Evolutionary conservation across 2,113 vertebrate species (phyloP).

Genomic region (Serilophus lunatus): DNA sequence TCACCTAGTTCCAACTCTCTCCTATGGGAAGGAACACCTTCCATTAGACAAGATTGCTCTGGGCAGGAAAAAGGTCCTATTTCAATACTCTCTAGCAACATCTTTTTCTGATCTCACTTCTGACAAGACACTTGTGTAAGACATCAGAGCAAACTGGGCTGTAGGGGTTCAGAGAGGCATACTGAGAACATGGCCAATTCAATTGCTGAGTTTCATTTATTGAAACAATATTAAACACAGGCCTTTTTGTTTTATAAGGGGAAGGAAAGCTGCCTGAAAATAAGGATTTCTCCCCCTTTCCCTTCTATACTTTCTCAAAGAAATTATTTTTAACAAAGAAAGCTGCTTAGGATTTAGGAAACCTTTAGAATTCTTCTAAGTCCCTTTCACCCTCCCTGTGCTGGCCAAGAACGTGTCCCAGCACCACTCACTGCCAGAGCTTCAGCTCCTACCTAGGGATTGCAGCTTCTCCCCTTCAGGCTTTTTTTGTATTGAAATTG

Average conservation of each 20-base stretch:
- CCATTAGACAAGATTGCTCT: background rate
- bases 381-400: background rate
- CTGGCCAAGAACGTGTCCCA: background rate
- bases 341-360: background rate
- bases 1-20: background rate
- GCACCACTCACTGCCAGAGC: background rate
- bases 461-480: background rate
- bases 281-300: background rate
- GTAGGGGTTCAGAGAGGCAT: background rate
- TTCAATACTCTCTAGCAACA: background rate
- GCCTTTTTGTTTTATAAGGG: background rate
- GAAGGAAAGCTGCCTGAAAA: background rate
- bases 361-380: background rate
- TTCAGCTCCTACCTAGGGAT: background rate
- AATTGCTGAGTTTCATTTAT: background rate
- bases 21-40: background rate
- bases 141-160: background rate
- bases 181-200: background rate
- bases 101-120: background rate
- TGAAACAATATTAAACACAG: background rate
- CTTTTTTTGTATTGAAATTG: background rate
- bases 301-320: background rate
- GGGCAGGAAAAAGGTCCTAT: background rate
- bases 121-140: background rate
- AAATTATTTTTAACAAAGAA: background rate